Evolutionary conservation across 2,113 vertebrate species (phyloP).

Genomic region (Anthoscopus minutus): DNA sequence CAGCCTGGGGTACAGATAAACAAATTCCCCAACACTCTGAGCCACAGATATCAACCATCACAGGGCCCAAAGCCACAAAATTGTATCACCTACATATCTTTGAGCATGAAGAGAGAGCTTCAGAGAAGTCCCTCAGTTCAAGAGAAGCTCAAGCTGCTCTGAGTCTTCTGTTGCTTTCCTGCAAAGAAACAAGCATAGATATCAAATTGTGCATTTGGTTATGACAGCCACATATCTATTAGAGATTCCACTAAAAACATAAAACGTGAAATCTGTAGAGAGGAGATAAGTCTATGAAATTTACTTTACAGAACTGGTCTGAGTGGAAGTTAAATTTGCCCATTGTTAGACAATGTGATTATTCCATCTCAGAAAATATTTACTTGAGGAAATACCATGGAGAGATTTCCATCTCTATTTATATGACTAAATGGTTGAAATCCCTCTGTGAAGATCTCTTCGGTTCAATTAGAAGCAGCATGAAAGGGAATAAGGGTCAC

Average conservation of each 20-base stretch:
- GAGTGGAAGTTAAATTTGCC: neutral
- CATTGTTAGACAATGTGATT: neutral
- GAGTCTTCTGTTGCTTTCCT: neutral
- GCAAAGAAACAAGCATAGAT: neutral
- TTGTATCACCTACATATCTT: accelerated
- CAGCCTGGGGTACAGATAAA: neutral
- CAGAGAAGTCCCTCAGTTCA: neutral
- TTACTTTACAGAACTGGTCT: neutral
- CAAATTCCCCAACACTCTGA: neutral
- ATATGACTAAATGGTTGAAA: neutral
- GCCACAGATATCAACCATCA: neutral
- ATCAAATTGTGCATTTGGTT: neutral
- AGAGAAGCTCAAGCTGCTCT: neutral
- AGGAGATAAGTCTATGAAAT: neutral
- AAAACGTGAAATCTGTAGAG: neutral
- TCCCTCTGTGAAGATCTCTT: neutral
- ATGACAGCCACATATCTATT: neutral
- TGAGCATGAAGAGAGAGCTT: neutral
- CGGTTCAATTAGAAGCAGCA: neutral
- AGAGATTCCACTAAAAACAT: neutral
- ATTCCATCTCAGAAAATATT: slow-evolving; percentile 19
- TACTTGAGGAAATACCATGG: neutral
- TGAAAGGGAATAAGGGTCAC: slow-evolving; percentile 7
- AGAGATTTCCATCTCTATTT: neutral
- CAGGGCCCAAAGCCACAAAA: neutral